A percentile compares a stretch with the other conserved stretches of the same genome.
Evolutionary conservation across 2,888 invertebrate genomes (phyloP).

Genomic region (Leptopilina drosophilae): DNA sequence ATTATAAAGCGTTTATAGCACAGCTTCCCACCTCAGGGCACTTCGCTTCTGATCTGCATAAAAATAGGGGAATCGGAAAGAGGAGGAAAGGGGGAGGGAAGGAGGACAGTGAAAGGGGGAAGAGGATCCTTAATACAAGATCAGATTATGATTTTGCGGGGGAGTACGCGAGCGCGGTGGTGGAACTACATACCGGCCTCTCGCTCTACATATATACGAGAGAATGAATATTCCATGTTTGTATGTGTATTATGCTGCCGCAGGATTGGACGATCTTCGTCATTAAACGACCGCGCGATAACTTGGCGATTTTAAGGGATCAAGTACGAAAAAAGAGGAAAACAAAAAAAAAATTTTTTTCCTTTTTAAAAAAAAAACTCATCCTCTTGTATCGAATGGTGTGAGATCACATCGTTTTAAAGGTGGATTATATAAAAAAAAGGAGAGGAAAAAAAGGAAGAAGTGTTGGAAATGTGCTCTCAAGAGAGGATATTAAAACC

Average conservation of each 20-base stretch:
- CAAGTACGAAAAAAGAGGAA: neutral
- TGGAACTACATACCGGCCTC: slow-evolving; percentile 49
- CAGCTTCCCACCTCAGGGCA: slow-evolving; percentile 73
- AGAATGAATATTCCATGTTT: too few species aligned
- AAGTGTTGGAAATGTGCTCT: slow-evolving; percentile 12
- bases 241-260: slow-evolving; percentile 55
- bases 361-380: neutral
- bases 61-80: slow-evolving; percentile 69
- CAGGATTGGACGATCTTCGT: slow-evolving; percentile 57
- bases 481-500: slow-evolving; percentile 7
- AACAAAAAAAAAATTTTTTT: too few species aligned
- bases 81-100: slow-evolving; percentile 49
- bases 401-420: slow-evolving; percentile 10
- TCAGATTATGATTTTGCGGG: slow-evolving; percentile 75
- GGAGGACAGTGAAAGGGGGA: slow-evolving; percentile 52
- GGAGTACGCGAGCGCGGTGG: slow-evolving; percentile 61
- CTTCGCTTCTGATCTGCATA: slow-evolving; percentile 74
- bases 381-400: neutral
- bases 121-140: slow-evolving; percentile 74
- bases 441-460: too few species aligned
- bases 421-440: neutral
- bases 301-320: slow-evolving; percentile 49
- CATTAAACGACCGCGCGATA: slow-evolving; percentile 49
- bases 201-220: too few species aligned
- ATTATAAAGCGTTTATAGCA: slow-evolving; percentile 74